A percentile compares a stretch with the other conserved stretches of the same genome.
phyloP scores from a whole-genome alignment of 2,113 vertebrate genomes.

The Orthochromis malagaraziensis region DNA sequence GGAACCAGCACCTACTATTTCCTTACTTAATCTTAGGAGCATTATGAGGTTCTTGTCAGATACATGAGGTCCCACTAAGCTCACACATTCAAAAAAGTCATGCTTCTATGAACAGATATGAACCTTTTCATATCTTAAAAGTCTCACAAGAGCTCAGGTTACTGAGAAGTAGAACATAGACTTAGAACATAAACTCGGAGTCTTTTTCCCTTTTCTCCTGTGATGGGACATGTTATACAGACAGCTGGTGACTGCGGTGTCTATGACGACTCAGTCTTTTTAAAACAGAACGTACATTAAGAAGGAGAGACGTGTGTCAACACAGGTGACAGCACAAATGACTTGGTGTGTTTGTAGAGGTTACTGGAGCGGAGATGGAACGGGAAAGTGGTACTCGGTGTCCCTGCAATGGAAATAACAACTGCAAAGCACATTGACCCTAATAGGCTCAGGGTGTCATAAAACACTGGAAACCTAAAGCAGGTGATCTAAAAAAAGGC shows the following conservation, averaged over 20 bases:
- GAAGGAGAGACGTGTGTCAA: conserved; percentile 19
- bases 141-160: background rate
- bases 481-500: background rate
- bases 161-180: background rate
- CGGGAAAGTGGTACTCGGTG: background rate
- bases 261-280: conserved; percentile 26
- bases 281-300: background rate
- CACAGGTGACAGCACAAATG: conserved; percentile 12
- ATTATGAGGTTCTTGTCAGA: background rate
- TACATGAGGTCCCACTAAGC: background rate
- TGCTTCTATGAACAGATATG: background rate
- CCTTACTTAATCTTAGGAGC: background rate
- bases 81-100: background rate
- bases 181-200: background rate
- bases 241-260: conserved; percentile 24
- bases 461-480: background rate
- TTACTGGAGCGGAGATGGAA: background rate
- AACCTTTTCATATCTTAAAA: background rate
- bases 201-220: background rate
- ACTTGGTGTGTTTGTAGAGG: conserved; percentile 35
- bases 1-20: background rate
- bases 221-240: background rate
- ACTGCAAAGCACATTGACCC: background rate
- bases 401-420: background rate
- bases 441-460: background rate